Evolutionary conservation across 2,888 invertebrate genomes (phyloP).

Genomic region (Emmelina monodactyla): DNA sequence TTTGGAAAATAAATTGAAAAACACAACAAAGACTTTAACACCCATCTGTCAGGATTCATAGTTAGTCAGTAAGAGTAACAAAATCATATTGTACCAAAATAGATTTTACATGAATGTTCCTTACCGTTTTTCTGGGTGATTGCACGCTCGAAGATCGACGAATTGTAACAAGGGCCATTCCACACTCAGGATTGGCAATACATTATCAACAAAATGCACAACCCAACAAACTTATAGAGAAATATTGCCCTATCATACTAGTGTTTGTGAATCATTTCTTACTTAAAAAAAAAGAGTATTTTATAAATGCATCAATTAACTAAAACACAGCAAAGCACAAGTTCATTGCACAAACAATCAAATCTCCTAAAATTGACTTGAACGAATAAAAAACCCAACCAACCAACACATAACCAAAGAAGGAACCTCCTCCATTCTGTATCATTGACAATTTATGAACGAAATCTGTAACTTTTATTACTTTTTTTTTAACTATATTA

Average conservation of each 20-base stretch:
- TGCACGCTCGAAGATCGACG: constrained; percentile 62
- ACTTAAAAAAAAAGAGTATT: not conserved
- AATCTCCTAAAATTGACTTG: not conserved
- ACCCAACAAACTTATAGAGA: constrained; percentile 54
- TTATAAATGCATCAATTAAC: not conserved
- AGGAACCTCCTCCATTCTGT: not conserved
- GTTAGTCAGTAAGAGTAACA: too few species aligned
- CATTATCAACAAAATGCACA: constrained; percentile 51
- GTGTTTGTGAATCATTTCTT: constrained; percentile 35
- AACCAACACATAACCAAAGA: constrained; percentile 3
- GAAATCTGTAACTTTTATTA: too few species aligned
- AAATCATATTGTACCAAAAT: too few species aligned
- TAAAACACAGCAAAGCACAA: not conserved
- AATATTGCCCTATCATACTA: constrained; percentile 47
- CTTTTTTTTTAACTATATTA: too few species aligned
- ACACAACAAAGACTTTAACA: too few species aligned
- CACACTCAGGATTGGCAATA: constrained; percentile 51
- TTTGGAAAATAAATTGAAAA: too few species aligned
- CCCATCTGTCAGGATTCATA: too few species aligned
- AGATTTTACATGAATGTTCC: too few species aligned
- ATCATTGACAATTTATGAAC: too few species aligned
- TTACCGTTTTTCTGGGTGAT: constrained; percentile 59
- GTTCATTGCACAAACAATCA: constrained; percentile 1
- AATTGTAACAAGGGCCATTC: constrained; percentile 63
- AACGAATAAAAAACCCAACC: constrained; percentile 1